Base-by-base conservation (phyloP, 2,888 invertebrate genomes). In the Drosophila yooni region DNA sequence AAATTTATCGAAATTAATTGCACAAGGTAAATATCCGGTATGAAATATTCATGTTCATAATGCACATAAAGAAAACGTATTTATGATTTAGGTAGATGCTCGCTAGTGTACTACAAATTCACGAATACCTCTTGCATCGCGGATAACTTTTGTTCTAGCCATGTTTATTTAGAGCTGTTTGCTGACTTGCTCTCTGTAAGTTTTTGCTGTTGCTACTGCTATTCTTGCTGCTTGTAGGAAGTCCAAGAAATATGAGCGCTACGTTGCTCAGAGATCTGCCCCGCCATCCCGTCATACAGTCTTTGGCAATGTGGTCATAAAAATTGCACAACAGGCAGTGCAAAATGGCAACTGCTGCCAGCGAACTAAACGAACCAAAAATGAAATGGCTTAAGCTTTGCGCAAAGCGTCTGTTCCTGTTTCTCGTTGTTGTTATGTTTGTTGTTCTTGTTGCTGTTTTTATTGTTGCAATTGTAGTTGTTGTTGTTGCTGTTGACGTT, bases 331-430 rank as follows among this genome's bases (percentile, higher is more conserved):
- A 40, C 40, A 65, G 77, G 50, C 72, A 88, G 84, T 76, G 81
- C 82, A 81, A 84, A 81, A 84, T 83, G 74, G 74, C 72, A 86
- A 88, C 70, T 78, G 75, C 83, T 86, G 63, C 77, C 74, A 85
- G 62, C 77, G 80, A 21, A 56, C 38, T 64, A 83, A 89, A 87
- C 84, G 82, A 87, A 84, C 89, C 89, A 89, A 89, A 89, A 83
- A 88, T 89, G 87, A 84, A 86, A 89, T 85, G 84, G 89, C 89
- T 89, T 87, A 89, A 89, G 89, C 84, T 74, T 87, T 83, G 81
- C 66, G 76, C 81, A 75, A 75, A 82, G 78, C 83, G 71, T 86
- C 73, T 69, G 67, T 73, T 80, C 21, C 51, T 67, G 71, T 60
- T 61, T 34, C 56, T 65, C 11, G 36, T 54, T 54, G 73, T 58